Conservation (phyloP, 2,113 vertebrate species). For the Crypturellus undulatus region DNA sequence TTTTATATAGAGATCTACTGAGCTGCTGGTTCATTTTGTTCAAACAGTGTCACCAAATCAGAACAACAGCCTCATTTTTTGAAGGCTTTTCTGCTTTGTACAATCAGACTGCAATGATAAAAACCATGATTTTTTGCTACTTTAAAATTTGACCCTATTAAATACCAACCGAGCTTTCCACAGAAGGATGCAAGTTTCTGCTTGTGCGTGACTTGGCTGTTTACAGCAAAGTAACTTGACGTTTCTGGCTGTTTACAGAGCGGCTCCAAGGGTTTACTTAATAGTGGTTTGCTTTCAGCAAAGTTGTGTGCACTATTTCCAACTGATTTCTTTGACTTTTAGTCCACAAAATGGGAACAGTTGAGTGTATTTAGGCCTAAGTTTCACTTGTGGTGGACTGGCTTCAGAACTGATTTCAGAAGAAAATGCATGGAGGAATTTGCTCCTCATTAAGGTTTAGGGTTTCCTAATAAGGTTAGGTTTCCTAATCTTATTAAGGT, state of each 20-base stretch:
- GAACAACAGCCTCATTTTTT: neutral
- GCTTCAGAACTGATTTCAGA: neutral
- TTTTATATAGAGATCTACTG: neutral
- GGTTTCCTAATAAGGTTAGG: too few species aligned
- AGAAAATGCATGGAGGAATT: neutral
- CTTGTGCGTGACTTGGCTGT: slow-evolving; percentile 41
- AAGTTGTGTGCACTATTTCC: neutral
- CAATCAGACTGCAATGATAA: neutral
- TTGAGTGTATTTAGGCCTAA: neutral
- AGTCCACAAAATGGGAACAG: neutral
- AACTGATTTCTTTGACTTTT: neutral
- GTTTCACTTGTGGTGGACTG: neutral
- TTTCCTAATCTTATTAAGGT: too few species aligned
- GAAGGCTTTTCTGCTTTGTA: neutral
- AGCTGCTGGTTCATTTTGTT: neutral
- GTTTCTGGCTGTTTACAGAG: slow-evolving; percentile 73
- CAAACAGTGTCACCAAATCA: neutral
- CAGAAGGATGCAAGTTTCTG: neutral
- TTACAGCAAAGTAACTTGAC: slow-evolving; percentile 63
- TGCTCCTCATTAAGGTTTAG: neutral
- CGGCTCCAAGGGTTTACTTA: slow-evolving; percentile 61
- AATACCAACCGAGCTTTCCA: slow-evolving; percentile 8
- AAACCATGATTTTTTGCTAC: neutral
- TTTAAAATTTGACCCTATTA: slow-evolving; percentile 35
- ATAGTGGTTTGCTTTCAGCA: slow-evolving; percentile 51